Conservation (phyloP, 1,140 invertebrate genomes). For the Bradysia coprophila region DNA sequence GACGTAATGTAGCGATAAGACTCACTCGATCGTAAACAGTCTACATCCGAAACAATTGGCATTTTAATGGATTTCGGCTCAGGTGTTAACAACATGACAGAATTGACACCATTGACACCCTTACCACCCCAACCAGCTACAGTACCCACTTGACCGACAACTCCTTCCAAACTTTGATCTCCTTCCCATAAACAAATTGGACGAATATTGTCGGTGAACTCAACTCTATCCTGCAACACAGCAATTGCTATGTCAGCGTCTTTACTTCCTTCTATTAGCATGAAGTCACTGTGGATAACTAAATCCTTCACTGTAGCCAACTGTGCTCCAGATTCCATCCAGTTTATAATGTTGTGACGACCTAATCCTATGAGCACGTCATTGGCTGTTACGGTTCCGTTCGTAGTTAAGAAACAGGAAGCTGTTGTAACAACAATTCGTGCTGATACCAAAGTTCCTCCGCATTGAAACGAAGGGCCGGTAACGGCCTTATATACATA, state of each 20-base stretch:
- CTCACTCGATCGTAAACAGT: slow-evolving; percentile 30
- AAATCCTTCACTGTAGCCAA: slow-evolving; percentile 22
- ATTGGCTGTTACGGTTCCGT: slow-evolving; percentile 6
- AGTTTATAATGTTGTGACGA: slow-evolving; percentile 23
- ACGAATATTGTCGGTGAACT: slow-evolving; percentile 22
- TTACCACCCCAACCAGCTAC: slow-evolving; percentile 38
- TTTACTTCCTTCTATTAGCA: slow-evolving; percentile 12
- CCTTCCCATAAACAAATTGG: slow-evolving; percentile 37
- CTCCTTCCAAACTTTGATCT: slow-evolving; percentile 8
- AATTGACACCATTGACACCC: no score
- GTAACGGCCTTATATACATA: slow-evolving; percentile 25
- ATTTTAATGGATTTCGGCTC: slow-evolving; percentile 29
- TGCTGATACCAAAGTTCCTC: slow-evolving; percentile 32
- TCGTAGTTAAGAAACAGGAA: slow-evolving; percentile 16
- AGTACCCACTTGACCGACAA: slow-evolving; percentile 9
- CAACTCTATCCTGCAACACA: slow-evolving; percentile 10
- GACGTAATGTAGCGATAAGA: slow-evolving; percentile 32
- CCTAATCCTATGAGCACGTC: slow-evolving; percentile 27
- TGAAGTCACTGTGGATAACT: slow-evolving; percentile 27
- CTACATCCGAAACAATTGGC: slow-evolving; percentile 31
- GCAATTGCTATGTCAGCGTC: slow-evolving; percentile 31
- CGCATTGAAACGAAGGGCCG: slow-evolving; percentile 24
- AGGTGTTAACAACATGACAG: no score
- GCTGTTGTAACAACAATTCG: slow-evolving; percentile 29
- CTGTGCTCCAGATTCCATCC: slow-evolving; percentile 23